Base-by-base conservation (phyloP, 2,113 vertebrate genomes). In the Dryoscopus gambensis region DNA sequence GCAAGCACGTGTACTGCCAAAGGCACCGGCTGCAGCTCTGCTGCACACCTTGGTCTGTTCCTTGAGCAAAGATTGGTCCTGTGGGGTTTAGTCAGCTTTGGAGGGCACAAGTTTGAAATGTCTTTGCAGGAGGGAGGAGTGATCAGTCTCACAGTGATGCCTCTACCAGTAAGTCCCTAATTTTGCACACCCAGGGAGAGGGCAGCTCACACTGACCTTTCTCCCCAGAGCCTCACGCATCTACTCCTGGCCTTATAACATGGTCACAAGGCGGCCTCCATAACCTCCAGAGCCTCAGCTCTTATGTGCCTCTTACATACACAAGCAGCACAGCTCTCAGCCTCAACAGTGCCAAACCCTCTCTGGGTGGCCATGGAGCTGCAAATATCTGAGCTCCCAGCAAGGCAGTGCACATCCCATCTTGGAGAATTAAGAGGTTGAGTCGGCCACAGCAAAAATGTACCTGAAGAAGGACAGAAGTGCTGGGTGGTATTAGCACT, bases 361-460 rank as follows among this genome's bases (percentile, higher is more conserved):
- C 28, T 5, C 33, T 28, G 37, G 7, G 23, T 25, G 42, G 35
- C 49, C 30, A 11, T 10, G 12, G 62, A 46, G 23, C 52, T 84
- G 52, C 62, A 62, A 75, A 56, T 13, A 16, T 16, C 52, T 14
- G 23, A 21, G 35, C 39, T 68, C 44, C 19, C 55, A 33, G 64
- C 12, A 80, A 23, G 46, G 50, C 49, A 74, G 37, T 2, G 3
- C 31, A 44, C n/a, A 30, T 60, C 30, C 20, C 28, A 10, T 39
- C 46, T 52, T 0, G 1, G 18, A 46, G 24, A 40, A 44, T 0
- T 1, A 37, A 31, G 24, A 23, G 5, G 14, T 11, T 59, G 8
- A 39, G 44, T n/a, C 16, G 14, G 57, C 31, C 22, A 8, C 27
- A 69, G 50, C 40, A 79, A 42, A 63, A 50, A 46, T 5, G 22